These are phyloP conservation scores for Xenopus petersii DNA, from an alignment of 2,797 vertebrate species.

Conservation along the genomic window DNA sequence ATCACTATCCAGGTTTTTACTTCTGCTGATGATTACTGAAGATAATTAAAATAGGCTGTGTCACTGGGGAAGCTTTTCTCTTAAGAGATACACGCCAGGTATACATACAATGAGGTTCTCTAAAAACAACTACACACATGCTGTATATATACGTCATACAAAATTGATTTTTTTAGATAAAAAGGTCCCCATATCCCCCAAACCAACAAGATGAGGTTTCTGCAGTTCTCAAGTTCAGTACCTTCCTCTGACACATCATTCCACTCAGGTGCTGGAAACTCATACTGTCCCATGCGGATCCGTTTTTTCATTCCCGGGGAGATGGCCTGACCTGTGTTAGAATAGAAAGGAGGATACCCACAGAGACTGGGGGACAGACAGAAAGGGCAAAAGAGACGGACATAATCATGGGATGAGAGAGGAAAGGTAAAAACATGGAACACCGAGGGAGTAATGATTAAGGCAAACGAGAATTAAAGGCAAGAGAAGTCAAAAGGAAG, in stretches of 20 bases:
- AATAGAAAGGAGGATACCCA: slow-evolving; percentile 96
- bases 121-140: no score
- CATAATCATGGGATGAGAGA: not conserved
- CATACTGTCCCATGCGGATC: slow-evolving; percentile 94
- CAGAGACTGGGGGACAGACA: slow-evolving; percentile 73
- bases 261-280: slow-evolving; percentile 95
- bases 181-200: no score
- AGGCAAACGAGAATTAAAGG: not conserved
- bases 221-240: slow-evolving; percentile 50
- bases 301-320: slow-evolving; percentile 97
- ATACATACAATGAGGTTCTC: no score
- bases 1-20: no score
- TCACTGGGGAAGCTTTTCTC: no score
- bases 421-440: not conserved
- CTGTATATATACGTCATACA: no score
- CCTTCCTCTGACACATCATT: slow-evolving; percentile 91
- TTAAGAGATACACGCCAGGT: no score
- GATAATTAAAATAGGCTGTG: no score
- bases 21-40: no score
- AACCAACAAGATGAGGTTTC: no score
- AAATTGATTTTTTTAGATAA: no score
- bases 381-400: slow-evolving; percentile 13
- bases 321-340: slow-evolving; percentile 94
- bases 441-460: no score
- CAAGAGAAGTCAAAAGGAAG: not conserved